Conservation (phyloP, 2,113 vertebrate genomes). For the Lethenteron reissneri region DNA sequence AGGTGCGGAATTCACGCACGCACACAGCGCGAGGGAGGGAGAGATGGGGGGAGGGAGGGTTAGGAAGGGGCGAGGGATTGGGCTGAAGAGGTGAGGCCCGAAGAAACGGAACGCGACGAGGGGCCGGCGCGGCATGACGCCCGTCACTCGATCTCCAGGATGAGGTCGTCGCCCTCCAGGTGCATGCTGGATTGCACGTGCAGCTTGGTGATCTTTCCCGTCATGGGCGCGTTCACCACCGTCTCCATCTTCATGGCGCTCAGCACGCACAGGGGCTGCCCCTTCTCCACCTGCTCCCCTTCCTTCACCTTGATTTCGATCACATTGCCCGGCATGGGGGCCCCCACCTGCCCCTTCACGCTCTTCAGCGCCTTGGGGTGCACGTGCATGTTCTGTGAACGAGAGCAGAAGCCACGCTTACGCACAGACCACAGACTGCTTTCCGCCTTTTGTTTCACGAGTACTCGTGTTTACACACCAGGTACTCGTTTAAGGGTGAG, state of each 20-base stretch:
- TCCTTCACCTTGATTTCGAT: conserved; percentile 48
- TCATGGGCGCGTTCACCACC: conserved; percentile 53
- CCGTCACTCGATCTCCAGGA: conserved; percentile 46
- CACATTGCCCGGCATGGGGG: conserved; percentile 77
- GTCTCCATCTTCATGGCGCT: conserved; percentile 92
- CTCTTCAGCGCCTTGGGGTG: conserved; percentile 72
- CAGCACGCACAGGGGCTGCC: conserved; percentile 58
- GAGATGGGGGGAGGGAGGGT: too few relatives aligned
- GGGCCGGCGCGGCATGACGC: too few relatives aligned
- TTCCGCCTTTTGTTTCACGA: too few relatives aligned
- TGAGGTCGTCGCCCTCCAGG: conserved; percentile 68
- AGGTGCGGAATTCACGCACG: too few relatives aligned
- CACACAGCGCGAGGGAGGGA: too few relatives aligned
- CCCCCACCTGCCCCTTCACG: conserved; percentile 65
- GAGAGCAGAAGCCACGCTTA: background rate
- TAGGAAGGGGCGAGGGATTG: too few relatives aligned
- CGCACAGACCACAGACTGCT: too few relatives aligned
- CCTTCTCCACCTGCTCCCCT: conserved; percentile 38
- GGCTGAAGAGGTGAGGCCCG: too few relatives aligned
- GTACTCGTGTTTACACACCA: too few relatives aligned
- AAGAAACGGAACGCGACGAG: too few relatives aligned
- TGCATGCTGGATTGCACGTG: conserved; percentile 35
- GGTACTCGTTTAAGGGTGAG: too few relatives aligned
- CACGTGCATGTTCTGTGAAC: conserved; percentile 62
- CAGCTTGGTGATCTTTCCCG: conserved; percentile 37